Evolutionary conservation across 2,113 vertebrate species (phyloP), one percentile per base, ranked within the genome.

Genomic region (Podocnemis expansa): DNA sequence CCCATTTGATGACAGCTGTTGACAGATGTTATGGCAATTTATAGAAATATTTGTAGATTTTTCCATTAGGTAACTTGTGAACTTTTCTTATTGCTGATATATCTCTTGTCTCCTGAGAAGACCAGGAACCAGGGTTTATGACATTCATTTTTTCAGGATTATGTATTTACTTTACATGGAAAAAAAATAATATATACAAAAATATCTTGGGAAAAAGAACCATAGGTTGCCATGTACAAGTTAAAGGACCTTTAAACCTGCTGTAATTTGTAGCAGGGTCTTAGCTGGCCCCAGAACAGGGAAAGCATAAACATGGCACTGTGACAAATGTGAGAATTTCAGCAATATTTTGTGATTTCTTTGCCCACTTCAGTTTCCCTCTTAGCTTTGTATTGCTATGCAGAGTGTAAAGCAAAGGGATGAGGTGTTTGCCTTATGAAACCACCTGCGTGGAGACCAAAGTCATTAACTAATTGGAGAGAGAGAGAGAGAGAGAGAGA

Each of bases 41-140:
- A 89, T 41, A 52, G 1, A 56, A 90, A 22, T 56, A 94, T 93
- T 89, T 82, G 94, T 95, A 92, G n/a, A 41, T 78, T 45, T 31
- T 78, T 45, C 43, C 47, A 13, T 47, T 78, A 12, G 45, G 45
- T 78, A 47, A 8, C 43, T 47, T 78, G 43, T 27, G 75, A 78
- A 78, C 24, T 45, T 78, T 47, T 78, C 75, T 78, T 78, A 47
- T 47, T 27, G 75, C 9, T 58, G 88, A 31, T 10, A 78, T 8
- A 88, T 54, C 82, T 43, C 45, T 93, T 56, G 8, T 21, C 29
- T 84, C 41, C 56, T 25, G 2, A 24, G 58, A 34, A 80, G 31
- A 6, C 49, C 34, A 79, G 54, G 51, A 76, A 86, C 79, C 29
- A 63, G n/a, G 92, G 34, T 8, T 60, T 51, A 51, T 51, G 8